Conservation (phyloP, 37 sponge, comb jelly and placozoan species). For the Ianthella basta region DNA sequence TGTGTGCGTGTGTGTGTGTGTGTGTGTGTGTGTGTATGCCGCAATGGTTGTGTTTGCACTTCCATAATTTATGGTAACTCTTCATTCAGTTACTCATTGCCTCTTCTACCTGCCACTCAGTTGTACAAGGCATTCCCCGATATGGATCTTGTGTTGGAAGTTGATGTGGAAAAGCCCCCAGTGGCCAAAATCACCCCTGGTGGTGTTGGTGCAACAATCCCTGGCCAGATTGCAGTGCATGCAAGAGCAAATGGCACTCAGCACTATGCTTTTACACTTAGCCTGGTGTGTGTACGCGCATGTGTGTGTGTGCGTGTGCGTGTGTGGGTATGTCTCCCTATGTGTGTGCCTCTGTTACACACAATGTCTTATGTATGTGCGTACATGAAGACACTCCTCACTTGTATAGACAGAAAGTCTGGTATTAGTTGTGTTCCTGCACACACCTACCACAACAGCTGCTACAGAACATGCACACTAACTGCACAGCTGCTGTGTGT, state of each 20-base stretch:
- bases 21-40: neutral
- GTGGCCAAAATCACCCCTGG: neutral
- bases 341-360: neutral
- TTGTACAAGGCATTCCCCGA: constrained; percentile 33
- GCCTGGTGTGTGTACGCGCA: constrained; percentile 8
- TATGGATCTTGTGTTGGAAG: constrained; percentile 25
- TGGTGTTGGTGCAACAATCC: constrained; percentile 11
- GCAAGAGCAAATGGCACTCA: constrained; percentile 1
- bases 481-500: too few species aligned
- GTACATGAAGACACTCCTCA: too few species aligned
- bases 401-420: too few species aligned
- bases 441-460: too few species aligned
- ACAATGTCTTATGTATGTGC: constrained; percentile 32
- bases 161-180: constrained; percentile 25
- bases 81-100: neutral
- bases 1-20: too few species aligned
- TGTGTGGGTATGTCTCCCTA: neutral
- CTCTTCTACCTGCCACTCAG: neutral
- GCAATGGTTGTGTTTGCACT: neutral
- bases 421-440: too few species aligned
- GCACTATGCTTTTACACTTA: constrained; percentile 44
- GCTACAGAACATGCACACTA: too few species aligned
- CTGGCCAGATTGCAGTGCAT: constrained; percentile 33
- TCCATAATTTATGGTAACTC: neutral
- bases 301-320: constrained; percentile 35